Base-by-base conservation (phyloP, 2,113 vertebrate species). In the Clupea harengus region DNA sequence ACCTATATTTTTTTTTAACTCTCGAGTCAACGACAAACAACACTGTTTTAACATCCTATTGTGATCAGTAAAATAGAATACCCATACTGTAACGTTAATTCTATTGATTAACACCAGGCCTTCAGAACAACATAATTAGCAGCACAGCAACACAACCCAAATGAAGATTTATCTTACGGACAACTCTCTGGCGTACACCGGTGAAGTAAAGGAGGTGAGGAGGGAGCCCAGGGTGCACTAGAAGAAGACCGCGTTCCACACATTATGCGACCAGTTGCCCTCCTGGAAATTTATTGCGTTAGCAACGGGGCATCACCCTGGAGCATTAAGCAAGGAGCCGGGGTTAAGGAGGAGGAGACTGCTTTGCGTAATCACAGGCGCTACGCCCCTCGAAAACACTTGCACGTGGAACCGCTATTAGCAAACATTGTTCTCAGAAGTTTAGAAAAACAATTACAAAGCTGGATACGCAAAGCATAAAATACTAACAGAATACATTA, bases 241-340 rank as follows among this genome's bases (percentile, higher is more conserved):
- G 54, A 60, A 13, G 64, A 72, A 32, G 64, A 49, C 17, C 67
- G 75, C 64, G 67, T 50, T 3, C 67, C 46, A 75, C 83, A 81
- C 87, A 88, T 86, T 84, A 64, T 86, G 47, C 64, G 45, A 57
- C 15, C 11, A 28, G 32, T 78, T 82, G 75, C 20, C 47, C 82
- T 78, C 50, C 6, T 80, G 78, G 80, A 81, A n/a, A 81, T 86
- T 80, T 86, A 86, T 86, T 86, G 83, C 83, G 80, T 49, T 81
- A 83, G 87, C 84, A 85, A 81, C 84, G 17, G 60, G 64, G 81
- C 72, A 64, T 81, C 87, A 81, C 49, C 50, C 67, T 47, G 15
- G 64, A 72, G 64, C 28, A 72, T 72, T 72, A 72, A 28, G 64
- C n/a, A 72, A 32, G 28, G 64, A 28, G 25, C 25, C 2, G 64